Conservation (phyloP, 2,113 vertebrate species). For the Gallinago undulata region DNA sequence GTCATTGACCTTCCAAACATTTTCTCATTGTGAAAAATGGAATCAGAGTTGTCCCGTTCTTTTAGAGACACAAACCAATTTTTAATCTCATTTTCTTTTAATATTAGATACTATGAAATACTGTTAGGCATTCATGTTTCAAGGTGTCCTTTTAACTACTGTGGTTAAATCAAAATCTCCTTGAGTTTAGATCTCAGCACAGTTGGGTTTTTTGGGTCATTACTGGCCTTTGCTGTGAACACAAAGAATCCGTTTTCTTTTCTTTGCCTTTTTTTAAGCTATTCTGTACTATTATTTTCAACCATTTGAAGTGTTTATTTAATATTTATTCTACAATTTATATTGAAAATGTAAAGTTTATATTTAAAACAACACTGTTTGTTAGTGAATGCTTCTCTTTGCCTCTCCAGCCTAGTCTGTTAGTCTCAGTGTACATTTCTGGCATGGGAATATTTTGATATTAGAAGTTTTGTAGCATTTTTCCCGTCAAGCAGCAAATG, state of each 20-base stretch:
- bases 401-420: slow-evolving; percentile 44
- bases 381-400: slow-evolving; percentile 51
- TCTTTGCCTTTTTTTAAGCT: slow-evolving; percentile 15
- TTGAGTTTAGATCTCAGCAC: slow-evolving; percentile 27
- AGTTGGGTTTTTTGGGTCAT: slow-evolving; percentile 29
- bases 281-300: slow-evolving; percentile 20
- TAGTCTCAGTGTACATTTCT: slow-evolving; percentile 55
- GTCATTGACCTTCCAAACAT: slow-evolving; percentile 10
- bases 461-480: slow-evolving; percentile 53
- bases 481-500: slow-evolving; percentile 15
- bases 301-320: slow-evolving; percentile 41
- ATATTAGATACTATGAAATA: not conserved
- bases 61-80: not conserved
- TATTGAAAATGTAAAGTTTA: slow-evolving; percentile 62
- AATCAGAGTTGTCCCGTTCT: not conserved
- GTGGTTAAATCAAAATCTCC: slow-evolving; percentile 42
- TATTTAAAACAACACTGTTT: slow-evolving; percentile 40
- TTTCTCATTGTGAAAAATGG: not conserved
- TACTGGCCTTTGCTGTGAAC: slow-evolving; percentile 36
- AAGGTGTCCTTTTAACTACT: slow-evolving; percentile 25
- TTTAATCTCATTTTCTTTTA: slow-evolving; percentile 39
- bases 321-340: slow-evolving; percentile 57
- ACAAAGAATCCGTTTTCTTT: slow-evolving; percentile 16
- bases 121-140: slow-evolving; percentile 4
- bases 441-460: slow-evolving; percentile 64